Base-by-base conservation (phyloP, 1,140 invertebrate species). In the Magallana gigas region DNA sequence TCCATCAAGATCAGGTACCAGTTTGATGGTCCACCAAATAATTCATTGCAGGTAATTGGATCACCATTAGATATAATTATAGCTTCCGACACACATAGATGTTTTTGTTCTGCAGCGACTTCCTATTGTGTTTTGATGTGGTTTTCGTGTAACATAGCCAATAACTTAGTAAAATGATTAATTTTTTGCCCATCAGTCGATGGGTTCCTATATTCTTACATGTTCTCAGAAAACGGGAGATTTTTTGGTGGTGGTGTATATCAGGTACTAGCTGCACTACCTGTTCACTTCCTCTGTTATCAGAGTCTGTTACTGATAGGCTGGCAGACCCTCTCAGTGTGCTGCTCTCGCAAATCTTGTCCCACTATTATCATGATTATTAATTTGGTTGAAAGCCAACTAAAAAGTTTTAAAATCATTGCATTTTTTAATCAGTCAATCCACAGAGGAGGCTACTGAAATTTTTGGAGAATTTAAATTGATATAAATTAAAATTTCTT, bases 1-100 rank as follows among this genome's bases (percentile, higher is more conserved):
- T 29, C 23, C 23, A 76, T 76, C 18, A 76, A 76, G 68, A 76
- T 76, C 68, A 11, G 68, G 23, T 76, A 76, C 68, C 68, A 76
- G 68, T 76, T 29, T 76, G 23, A 64, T 29, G 36, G 23, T 76
- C 68, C 36, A 29, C 68, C 68, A 36, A 29, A 29, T 9, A 48
- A 76, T 76, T 76, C 68, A 76, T 11, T 36, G 5, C 23, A 12
- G 68, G 68, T 76, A 76, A 76, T 23, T 23, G 23, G 68, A 76
- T 76, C 68, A 29, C 68, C 23, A 29, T 36, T 29, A 36, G 9
- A 29, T 18, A 76, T 76, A 29, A 29, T 18, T 36, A 29, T 29
- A 76, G 11, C 68, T 76, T 76, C 68, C 68, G 23, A 76, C 18
- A 76, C 68, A 29, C 23, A 76, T 62, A 36, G 23, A 48, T 48